These are phyloP conservation scores for Mesorhabditis belari DNA, from an alignment of 2,888 invertebrate genomes.

Conservation along the genomic window DNA sequence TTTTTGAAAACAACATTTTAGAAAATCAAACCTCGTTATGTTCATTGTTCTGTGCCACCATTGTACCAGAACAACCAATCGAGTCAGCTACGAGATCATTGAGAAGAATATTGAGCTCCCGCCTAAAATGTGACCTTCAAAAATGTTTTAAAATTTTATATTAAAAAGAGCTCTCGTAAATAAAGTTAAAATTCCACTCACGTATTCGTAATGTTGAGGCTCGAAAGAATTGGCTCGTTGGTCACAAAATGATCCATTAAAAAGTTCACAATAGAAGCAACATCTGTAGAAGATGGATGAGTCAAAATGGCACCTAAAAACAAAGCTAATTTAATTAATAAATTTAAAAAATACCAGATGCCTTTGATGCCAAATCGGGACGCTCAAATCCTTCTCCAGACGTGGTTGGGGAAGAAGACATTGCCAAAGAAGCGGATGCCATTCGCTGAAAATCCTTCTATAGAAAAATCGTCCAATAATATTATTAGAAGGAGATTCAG, in stretches of 20 bases:
- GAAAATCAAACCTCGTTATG: not conserved
- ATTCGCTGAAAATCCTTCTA: not conserved
- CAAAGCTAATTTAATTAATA: no score
- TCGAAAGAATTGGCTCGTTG: constrained; percentile 23
- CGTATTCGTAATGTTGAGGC: constrained; percentile 5
- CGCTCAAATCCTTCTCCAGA: no score
- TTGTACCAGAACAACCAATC: constrained; percentile 16
- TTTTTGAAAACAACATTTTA: not conserved
- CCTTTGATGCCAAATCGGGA: no score
- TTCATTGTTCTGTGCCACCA: constrained; percentile 12
- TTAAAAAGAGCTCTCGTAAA: not conserved
- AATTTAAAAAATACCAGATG: no score
- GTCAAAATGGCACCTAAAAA: no score
- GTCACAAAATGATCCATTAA: constrained; percentile 19
- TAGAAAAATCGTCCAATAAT: no score
- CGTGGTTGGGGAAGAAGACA: not conserved
- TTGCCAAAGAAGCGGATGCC: not conserved
- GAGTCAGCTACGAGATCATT: constrained; percentile 26
- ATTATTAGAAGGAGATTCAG: no score
- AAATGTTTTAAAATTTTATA: not conserved
- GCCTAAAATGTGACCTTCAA: constrained; percentile 6
- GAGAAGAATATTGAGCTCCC: constrained; percentile 19
- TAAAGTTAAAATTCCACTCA: not conserved
- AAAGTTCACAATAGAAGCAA: constrained; percentile 15
- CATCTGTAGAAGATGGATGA: not conserved